phyloP scores from a whole-genome alignment of 1,140 invertebrate species.

The Lepidurus arcticus region DNA sequence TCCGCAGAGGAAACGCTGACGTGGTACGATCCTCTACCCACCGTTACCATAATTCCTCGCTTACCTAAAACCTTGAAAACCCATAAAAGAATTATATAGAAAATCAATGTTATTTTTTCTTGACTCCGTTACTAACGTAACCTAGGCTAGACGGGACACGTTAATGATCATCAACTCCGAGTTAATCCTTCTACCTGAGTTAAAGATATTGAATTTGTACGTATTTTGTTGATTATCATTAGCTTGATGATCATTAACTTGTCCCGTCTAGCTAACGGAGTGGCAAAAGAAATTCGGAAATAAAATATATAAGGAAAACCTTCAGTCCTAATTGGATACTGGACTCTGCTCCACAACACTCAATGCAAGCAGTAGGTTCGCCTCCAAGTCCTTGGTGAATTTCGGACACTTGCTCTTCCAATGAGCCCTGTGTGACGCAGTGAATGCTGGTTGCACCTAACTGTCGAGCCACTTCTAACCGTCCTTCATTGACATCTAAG shows the following conservation, averaged over 20 bases:
- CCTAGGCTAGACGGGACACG: too few relatives aligned
- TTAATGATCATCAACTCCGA: too few relatives aligned
- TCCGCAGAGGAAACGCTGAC: slow-evolving; percentile 46
- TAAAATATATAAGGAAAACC: slow-evolving; percentile 26
- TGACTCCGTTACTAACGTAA: too few relatives aligned
- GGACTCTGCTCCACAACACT: slow-evolving; percentile 48
- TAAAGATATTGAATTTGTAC: too few relatives aligned
- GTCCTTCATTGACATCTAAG: slow-evolving; percentile 40
- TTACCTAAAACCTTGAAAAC: slow-evolving; percentile 43
- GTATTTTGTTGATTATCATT: too few relatives aligned
- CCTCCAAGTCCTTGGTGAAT: slow-evolving; percentile 42
- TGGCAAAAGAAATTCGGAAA: neutral
- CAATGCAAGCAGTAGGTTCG: slow-evolving; percentile 45
- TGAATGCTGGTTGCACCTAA: slow-evolving; percentile 46
- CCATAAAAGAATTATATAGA: neutral
- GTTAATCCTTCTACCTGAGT: too few relatives aligned
- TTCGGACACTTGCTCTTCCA: slow-evolving; percentile 35
- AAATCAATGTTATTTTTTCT: neutral
- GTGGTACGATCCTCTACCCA: slow-evolving; percentile 47
- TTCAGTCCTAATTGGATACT: slow-evolving; percentile 38
- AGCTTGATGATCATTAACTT: too few relatives aligned
- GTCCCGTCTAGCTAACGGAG: too few relatives aligned
- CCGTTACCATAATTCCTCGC: slow-evolving; percentile 47
- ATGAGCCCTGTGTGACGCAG: slow-evolving; percentile 32
- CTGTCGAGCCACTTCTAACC: slow-evolving; percentile 47